Evolutionary conservation across 2,113 vertebrate genomes (phyloP).

Genomic region (Heterocephalus glaber): DNA sequence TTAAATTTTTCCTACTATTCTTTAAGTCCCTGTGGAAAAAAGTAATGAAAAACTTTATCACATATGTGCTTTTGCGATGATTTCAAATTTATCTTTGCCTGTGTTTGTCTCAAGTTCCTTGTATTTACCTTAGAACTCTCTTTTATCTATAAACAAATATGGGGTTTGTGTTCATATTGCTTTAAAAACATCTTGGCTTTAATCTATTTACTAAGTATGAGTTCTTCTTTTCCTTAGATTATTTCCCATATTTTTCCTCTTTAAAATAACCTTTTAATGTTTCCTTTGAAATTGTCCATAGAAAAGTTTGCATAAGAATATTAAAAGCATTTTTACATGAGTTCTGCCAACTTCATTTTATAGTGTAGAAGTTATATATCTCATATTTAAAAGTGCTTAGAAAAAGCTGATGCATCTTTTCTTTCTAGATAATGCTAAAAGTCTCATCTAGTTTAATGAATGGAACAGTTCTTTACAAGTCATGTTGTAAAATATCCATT

Average conservation of each 20-base stretch:
- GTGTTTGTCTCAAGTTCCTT: background rate
- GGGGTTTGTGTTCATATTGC: background rate
- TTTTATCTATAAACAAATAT: background rate
- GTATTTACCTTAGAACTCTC: background rate
- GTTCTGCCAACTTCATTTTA: conserved; percentile 18
- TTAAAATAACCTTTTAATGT: background rate
- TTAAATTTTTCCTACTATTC: background rate
- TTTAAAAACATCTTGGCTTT: background rate
- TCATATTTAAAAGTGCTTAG: conserved; percentile 38
- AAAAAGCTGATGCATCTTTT: conserved; percentile 63
- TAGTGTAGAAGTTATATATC: background rate
- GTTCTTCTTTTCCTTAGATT: background rate
- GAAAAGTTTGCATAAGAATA: background rate
- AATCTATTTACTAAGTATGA: background rate
- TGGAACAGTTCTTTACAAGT: conserved; percentile 64
- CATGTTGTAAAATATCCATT: conserved; percentile 75
- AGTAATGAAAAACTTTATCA: background rate
- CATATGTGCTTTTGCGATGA: background rate
- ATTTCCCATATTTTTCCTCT: background rate
- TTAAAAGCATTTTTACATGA: background rate
- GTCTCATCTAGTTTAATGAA: conserved; percentile 69
- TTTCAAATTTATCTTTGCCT: background rate
- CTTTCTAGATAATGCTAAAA: conserved; percentile 57
- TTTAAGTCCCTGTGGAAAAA: background rate
- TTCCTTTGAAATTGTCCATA: background rate